Evolutionary conservation across 2,888 invertebrate genomes (phyloP).

Genomic region (Sminthurinus aureus): DNA sequence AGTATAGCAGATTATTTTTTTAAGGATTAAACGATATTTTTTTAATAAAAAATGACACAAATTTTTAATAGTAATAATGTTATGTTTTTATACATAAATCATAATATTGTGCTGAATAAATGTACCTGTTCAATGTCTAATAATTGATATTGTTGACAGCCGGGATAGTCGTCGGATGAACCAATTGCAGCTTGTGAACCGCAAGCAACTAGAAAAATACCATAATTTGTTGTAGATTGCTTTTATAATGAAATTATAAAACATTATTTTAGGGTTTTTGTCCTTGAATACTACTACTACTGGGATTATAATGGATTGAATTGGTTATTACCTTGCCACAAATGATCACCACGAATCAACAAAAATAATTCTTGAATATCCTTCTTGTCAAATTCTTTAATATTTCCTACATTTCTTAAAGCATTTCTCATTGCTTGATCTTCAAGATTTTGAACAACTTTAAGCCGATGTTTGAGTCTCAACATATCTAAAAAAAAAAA

Average conservation of each 20-base stretch:
- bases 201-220: neutral
- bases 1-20: too few relatives aligned
- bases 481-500: constrained; percentile 88
- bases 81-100: too few relatives aligned
- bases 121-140: constrained; percentile 80
- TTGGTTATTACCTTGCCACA: constrained; percentile 65
- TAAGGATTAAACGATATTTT: too few relatives aligned
- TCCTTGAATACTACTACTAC: too few relatives aligned
- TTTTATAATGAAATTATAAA: too few relatives aligned
- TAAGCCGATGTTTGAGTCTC: constrained; percentile 86
- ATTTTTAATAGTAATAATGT: constrained; percentile 38
- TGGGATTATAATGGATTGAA: too few relatives aligned
- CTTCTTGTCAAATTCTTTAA: constrained; percentile 71
- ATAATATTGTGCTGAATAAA: too few relatives aligned
- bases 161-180: constrained; percentile 50
- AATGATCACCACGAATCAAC: constrained; percentile 77
- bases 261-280: too few relatives aligned
- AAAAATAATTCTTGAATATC: constrained; percentile 73
- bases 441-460: constrained; percentile 91
- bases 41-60: too few relatives aligned
- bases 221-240: too few relatives aligned
- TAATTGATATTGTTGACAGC: constrained; percentile 50
- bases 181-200: constrained; percentile 54
- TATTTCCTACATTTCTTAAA: constrained; percentile 80
- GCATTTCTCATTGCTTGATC: constrained; percentile 81